These are phyloP conservation scores for Acanthopleura granulata DNA, from an alignment of 2,888 invertebrate species.

Conservation along the genomic window DNA sequence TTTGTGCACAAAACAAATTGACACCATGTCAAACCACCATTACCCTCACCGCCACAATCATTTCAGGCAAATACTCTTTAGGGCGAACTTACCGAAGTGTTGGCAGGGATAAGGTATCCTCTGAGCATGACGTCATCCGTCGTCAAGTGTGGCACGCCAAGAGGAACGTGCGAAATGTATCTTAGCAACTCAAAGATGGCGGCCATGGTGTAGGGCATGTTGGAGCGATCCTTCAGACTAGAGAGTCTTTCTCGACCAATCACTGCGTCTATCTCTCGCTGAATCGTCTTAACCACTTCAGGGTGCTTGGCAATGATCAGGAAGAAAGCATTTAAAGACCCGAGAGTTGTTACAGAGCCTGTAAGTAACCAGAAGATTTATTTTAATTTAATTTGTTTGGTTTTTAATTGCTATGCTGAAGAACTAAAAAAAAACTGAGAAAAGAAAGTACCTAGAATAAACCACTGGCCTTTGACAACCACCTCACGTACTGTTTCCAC, in stretches of 20 bases:
- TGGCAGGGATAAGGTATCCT: not conserved
- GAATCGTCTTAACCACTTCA: not conserved
- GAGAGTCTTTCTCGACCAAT: not conserved
- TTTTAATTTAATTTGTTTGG: too few species aligned
- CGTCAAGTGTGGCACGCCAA: not conserved
- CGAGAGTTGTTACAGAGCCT: not conserved
- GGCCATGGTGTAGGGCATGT: not conserved
- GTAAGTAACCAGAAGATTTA: not conserved
- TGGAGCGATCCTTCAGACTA: not conserved
- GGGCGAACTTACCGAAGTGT: not conserved
- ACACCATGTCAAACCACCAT: too few species aligned
- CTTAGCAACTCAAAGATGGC: constrained; percentile 1
- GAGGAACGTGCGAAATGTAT: not conserved
- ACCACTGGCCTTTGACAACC: too few species aligned
- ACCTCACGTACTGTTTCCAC: too few species aligned
- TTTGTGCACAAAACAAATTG: too few species aligned
- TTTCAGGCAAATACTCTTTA: too few species aligned
- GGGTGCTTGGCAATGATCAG: not conserved
- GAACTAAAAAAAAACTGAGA: too few species aligned
- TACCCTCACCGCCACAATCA: too few species aligned
- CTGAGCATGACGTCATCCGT: not conserved
- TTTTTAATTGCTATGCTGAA: too few species aligned
- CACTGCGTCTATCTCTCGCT: not conserved
- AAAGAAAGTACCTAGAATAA: too few species aligned
- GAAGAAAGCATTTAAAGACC: not conserved